Percentiles rank a stretch among this genome's conserved stretches.
Evolutionary conservation across 2,888 invertebrate genomes (phyloP).

Genomic region (Lepidocyrtinus sp.): DNA sequence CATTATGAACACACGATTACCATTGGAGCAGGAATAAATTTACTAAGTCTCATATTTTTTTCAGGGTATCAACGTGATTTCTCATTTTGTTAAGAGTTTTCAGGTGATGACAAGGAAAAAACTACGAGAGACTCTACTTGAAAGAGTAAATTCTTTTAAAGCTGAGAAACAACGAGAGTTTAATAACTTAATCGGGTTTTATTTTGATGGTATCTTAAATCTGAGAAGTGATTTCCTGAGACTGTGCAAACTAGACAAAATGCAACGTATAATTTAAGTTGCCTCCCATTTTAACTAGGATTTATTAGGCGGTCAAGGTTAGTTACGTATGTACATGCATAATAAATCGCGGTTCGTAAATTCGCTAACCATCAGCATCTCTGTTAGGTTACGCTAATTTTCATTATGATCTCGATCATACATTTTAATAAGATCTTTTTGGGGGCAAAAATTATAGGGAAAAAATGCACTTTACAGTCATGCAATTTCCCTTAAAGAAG

Average conservation of each 20-base stretch:
- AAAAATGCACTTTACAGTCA: conserved; percentile 22
- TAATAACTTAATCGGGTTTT: too few species aligned
- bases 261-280: neutral
- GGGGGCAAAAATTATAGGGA: neutral
- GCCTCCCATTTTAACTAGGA: neutral
- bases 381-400: conserved; percentile 17
- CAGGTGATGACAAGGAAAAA: too few species aligned
- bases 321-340: conserved; percentile 57
- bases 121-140: too few species aligned
- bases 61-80: too few species aligned
- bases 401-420: conserved; percentile 61
- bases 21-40: too few species aligned
- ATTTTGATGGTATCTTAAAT: conserved; percentile 43
- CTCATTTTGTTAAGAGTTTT: too few species aligned
- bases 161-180: too few species aligned
- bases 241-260: neutral
- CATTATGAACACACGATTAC: too few species aligned
- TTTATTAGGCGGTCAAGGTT: conserved; percentile 57
- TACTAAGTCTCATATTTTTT: too few species aligned
- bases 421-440: conserved; percentile 61
- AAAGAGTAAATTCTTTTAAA: too few species aligned
- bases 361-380: neutral
- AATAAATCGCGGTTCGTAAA: conserved; percentile 38
- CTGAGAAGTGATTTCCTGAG: conserved; percentile 23
- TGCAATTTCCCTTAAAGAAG: conserved; percentile 41